Percentiles rank a stretch among this genome's conserved stretches.
phyloP scores from a whole-genome alignment of 2,888 invertebrate genomes.

The Amphimallon solstitiale region DNA sequence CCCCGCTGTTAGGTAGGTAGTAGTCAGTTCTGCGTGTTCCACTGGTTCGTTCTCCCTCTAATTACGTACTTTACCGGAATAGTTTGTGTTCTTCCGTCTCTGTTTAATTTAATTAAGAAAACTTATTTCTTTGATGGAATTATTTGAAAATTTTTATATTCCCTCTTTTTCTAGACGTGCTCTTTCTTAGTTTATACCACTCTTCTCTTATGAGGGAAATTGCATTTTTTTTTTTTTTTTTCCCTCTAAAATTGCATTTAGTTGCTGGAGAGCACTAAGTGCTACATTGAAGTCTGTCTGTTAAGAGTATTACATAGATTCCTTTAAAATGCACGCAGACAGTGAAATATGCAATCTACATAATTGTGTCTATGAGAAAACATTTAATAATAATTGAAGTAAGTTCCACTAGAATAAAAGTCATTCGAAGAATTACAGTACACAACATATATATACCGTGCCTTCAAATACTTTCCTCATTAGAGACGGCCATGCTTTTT shows the following conservation, averaged over 20 bases:
- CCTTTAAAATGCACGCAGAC: no score
- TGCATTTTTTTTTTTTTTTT: conserved; percentile 14
- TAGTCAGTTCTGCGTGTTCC: conserved; percentile 32
- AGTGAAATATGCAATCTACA: no score
- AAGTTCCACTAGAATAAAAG: no score
- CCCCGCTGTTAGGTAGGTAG: background rate
- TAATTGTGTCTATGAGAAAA: no score
- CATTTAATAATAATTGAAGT: no score
- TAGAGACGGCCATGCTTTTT: no score
- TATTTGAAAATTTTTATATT: conserved; percentile 39
- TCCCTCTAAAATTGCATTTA: conserved; percentile 20
- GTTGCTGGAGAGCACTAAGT: background rate
- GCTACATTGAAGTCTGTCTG: no score
- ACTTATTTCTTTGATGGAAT: conserved; percentile 43
- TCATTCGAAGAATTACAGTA: no score
- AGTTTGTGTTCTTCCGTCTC: conserved; percentile 47
- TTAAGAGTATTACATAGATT: no score
- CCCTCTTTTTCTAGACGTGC: conserved; percentile 15
- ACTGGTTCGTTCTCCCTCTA: conserved; percentile 1
- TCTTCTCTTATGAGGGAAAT: background rate
- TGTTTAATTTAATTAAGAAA: conserved; percentile 60
- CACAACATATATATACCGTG: no score
- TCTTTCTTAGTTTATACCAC: background rate
- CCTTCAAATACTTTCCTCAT: no score
- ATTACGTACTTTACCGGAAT: conserved; percentile 24